A percentile compares a stretch with the other conserved stretches of the same genome.
phyloP scores from a whole-genome alignment of 2,888 invertebrate species.

The Alsophila aescularia region DNA sequence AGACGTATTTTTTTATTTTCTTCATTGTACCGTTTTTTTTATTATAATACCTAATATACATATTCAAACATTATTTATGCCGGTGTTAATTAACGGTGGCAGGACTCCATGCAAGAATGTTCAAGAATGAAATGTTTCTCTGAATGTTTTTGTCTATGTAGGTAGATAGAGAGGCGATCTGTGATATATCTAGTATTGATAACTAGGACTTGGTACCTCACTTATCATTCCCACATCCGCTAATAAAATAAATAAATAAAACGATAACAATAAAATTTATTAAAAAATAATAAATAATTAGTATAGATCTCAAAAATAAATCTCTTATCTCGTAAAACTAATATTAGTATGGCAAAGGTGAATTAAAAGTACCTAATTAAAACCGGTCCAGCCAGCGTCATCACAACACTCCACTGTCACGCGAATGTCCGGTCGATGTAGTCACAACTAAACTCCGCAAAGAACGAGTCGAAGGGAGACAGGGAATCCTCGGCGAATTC shows the following conservation, averaged over 20 bases:
- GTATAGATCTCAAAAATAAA: constrained; percentile 64
- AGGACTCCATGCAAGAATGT: too few relatives aligned
- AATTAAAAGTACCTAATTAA: constrained; percentile 68
- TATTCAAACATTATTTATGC: too few relatives aligned
- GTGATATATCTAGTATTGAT: too few relatives aligned
- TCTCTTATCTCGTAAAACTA: constrained; percentile 66
- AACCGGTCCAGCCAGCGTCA: constrained; percentile 45
- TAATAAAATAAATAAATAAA: constrained; percentile 52
- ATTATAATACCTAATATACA: too few relatives aligned
- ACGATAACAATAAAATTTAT: constrained; percentile 79
- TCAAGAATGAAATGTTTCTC: too few relatives aligned
- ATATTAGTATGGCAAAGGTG: constrained; percentile 77
- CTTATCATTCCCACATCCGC: background rate
- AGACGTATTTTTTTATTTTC: too few relatives aligned
- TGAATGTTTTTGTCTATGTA: too few relatives aligned
- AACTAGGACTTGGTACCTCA: too few relatives aligned
- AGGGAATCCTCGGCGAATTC: constrained; percentile 82
- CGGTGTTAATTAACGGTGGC: too few relatives aligned
- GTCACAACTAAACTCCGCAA: constrained; percentile 80
- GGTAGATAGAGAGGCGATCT: too few relatives aligned
- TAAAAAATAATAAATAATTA: constrained; percentile 64
- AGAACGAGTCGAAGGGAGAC: constrained; percentile 84
- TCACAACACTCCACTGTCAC: constrained; percentile 71
- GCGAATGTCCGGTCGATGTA: constrained; percentile 78
- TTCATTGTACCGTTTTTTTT: too few relatives aligned